Percentiles rank a stretch among this genome's conserved stretches.
Conservation (phyloP, 1,140 invertebrate genomes). For the Bombyx mandarina region DNA sequence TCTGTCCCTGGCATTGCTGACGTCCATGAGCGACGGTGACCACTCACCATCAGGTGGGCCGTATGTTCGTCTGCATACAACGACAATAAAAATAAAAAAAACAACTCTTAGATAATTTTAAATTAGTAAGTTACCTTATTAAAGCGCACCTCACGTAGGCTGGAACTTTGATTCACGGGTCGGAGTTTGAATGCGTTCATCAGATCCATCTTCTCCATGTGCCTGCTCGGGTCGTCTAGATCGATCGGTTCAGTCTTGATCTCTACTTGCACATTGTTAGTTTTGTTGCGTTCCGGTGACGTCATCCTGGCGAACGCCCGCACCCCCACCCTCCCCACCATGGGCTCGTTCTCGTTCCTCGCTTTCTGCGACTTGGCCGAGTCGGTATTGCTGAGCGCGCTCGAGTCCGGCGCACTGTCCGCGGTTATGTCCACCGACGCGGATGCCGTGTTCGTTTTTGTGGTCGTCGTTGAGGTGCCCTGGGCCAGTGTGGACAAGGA, state of each 20-base stretch:
- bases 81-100: no score
- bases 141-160: slow-evolving; percentile 46
- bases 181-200: slow-evolving; percentile 50
- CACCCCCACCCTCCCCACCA: slow-evolving; percentile 48
- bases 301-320: slow-evolving; percentile 55
- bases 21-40: no score
- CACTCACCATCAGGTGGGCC: no score
- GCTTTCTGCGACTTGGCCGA: slow-evolving; percentile 36
- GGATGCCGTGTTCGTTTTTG: slow-evolving; percentile 12
- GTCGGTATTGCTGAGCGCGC: slow-evolving; percentile 39
- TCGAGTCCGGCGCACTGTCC: slow-evolving; percentile 26
- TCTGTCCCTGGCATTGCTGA: no score
- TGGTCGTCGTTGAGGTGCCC: slow-evolving; percentile 10
- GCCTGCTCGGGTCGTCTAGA: slow-evolving; percentile 42
- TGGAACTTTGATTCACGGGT: slow-evolving; percentile 37
- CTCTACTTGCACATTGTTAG: slow-evolving; percentile 40
- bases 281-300: slow-evolving; percentile 27
- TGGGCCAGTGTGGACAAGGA: slow-evolving; percentile 34
- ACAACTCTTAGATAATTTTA: not conserved
- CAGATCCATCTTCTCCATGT: slow-evolving; percentile 52
- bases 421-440: slow-evolving; percentile 29
- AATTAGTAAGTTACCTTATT: slow-evolving; percentile 36
- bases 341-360: slow-evolving; percentile 22
- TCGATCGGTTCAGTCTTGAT: slow-evolving; percentile 62
- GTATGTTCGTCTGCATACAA: no score